Evolutionary conservation across 2,888 invertebrate genomes (phyloP).

Genomic region (Sicus ferrugineus): DNA sequence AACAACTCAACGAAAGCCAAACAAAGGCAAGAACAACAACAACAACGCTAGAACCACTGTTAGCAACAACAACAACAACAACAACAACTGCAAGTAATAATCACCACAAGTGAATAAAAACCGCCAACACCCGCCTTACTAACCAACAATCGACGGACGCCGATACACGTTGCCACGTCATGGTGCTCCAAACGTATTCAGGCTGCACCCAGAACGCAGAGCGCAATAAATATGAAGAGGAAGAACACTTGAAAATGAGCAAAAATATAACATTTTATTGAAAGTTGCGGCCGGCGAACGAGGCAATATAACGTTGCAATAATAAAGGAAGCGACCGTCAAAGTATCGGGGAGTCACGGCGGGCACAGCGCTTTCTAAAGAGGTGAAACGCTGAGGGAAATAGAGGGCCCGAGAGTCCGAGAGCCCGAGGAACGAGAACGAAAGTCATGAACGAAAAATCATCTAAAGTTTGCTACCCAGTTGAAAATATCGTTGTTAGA

Average conservation of each 20-base stretch:
- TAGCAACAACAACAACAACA: constrained; percentile 20
- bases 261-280: constrained; percentile 11
- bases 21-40: neutral
- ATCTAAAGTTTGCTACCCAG: too few relatives aligned
- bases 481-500: too few relatives aligned
- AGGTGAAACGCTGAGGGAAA: too few relatives aligned
- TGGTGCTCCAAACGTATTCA: too few relatives aligned
- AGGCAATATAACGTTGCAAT: neutral
- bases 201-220: neutral
- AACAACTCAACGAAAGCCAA: neutral
- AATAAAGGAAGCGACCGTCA: neutral
- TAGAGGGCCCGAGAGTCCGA: too few relatives aligned
- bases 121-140: neutral
- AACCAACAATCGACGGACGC: too few relatives aligned
- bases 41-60: neutral
- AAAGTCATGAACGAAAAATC: too few relatives aligned
- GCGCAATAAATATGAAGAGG: constrained; percentile 3
- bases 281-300: constrained; percentile 4
- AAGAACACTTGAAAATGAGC: neutral
- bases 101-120: neutral
- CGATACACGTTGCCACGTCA: too few relatives aligned
- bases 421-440: too few relatives aligned
- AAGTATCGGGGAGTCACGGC: too few relatives aligned
- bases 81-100: neutral
- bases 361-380: too few relatives aligned